These are phyloP conservation scores for Leptogaster cylindrica DNA, from an alignment of 2,888 invertebrate genomes.

Conservation along the genomic window DNA sequence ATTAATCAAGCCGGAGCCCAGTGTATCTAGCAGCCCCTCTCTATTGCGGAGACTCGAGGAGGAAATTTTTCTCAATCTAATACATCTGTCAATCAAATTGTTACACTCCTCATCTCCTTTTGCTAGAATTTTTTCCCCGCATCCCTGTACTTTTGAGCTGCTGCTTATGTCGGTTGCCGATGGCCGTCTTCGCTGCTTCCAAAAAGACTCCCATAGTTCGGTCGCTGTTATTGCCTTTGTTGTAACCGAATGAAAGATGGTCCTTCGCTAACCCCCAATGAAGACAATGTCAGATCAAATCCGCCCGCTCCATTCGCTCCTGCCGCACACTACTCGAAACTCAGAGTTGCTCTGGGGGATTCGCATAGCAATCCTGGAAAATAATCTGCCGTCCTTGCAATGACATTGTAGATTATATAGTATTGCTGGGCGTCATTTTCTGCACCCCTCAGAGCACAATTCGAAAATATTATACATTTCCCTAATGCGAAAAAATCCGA, in stretches of 20 bases:
- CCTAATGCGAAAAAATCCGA: too few relatives aligned
- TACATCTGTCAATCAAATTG: constrained; percentile 49
- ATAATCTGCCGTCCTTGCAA: background rate
- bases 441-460: too few relatives aligned
- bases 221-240: constrained; percentile 41
- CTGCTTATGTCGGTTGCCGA: constrained; percentile 36
- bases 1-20: constrained; percentile 57
- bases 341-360: background rate
- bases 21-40: constrained; percentile 35
- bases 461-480: too few relatives aligned
- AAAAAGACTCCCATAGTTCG: constrained; percentile 32
- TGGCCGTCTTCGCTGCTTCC: constrained; percentile 33
- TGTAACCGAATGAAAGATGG: constrained; percentile 42
- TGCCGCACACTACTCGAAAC: background rate
- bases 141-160: constrained; percentile 22
- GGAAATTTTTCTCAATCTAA: constrained; percentile 47
- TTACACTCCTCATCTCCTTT: constrained; percentile 47
- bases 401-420: too few relatives aligned
- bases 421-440: too few relatives aligned
- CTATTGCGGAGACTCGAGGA: constrained; percentile 41
- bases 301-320: constrained; percentile 9
- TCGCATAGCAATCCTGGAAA: background rate
- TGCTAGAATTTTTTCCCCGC: constrained; percentile 12
- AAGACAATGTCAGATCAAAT: constrained; percentile 37
- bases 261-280: constrained; percentile 39